phyloP scores from a whole-genome alignment of 2,888 invertebrate species.

The Chydorus sphaericus region DNA sequence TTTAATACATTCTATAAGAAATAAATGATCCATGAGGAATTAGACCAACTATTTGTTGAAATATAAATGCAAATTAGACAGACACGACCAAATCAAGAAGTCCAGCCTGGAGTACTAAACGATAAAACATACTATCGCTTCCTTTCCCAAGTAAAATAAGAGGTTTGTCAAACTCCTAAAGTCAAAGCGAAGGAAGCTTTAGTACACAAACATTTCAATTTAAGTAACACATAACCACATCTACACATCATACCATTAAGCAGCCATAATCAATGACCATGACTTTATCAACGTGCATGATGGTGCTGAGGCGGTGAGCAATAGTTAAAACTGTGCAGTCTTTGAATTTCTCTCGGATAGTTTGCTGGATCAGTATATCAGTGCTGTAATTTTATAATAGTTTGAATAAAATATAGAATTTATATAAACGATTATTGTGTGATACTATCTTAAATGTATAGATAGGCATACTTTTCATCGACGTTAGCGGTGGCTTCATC shows the following conservation, averaged over 20 bases:
- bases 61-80: too few species aligned
- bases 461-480: constrained; percentile 57
- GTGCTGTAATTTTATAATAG: constrained; percentile 13
- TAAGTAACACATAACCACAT: too few species aligned
- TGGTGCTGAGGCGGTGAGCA: constrained; percentile 16
- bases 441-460: too few species aligned
- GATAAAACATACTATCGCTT: constrained; percentile 43
- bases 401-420: too few species aligned
- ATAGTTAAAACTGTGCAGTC: constrained; percentile 15
- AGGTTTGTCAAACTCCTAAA: constrained; percentile 61
- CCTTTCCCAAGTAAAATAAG: constrained; percentile 45
- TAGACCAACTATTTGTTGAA: too few species aligned
- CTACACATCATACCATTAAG: constrained; percentile 18
- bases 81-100: constrained; percentile 40
- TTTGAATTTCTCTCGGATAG: constrained; percentile 13
- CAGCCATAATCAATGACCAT: constrained; percentile 18
- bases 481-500: constrained; percentile 92
- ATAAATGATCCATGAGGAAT: too few species aligned
- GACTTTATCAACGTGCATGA: constrained; percentile 14
- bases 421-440: background rate
- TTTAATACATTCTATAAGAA: too few species aligned
- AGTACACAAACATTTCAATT: too few species aligned
- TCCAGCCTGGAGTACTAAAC: constrained; percentile 54
- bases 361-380: constrained; percentile 14
- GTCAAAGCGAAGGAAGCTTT: too few species aligned